Conservation (phyloP, 2,888 invertebrate genomes). For the Agrochola circellaris region DNA sequence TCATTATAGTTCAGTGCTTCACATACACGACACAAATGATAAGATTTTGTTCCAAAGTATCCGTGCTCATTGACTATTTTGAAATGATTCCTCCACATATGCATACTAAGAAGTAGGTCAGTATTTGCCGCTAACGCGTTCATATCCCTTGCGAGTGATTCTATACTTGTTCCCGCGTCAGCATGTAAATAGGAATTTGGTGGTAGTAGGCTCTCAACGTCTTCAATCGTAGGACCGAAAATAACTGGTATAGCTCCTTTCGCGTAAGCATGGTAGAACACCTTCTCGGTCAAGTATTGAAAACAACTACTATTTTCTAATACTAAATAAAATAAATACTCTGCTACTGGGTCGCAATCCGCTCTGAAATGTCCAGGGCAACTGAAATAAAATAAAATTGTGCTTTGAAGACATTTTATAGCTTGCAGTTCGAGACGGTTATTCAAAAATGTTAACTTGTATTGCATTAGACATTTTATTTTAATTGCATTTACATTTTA, state of each 20-base stretch:
- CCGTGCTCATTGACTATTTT: constrained; percentile 92
- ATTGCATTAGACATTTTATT: too few relatives aligned
- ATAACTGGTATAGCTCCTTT: constrained; percentile 92
- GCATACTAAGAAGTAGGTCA: constrained; percentile 84
- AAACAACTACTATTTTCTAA: constrained; percentile 93
- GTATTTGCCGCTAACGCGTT: constrained; percentile 80
- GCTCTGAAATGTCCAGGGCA: constrained; percentile 92
- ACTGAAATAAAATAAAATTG: constrained; percentile 78
- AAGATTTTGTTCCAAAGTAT: constrained; percentile 91
- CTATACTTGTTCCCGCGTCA: constrained; percentile 88
- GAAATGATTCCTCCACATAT: constrained; percentile 91
- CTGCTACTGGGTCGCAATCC: constrained; percentile 90
- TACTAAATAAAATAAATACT: constrained; percentile 93
- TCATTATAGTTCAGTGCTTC: constrained; percentile 92
- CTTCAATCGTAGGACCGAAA: constrained; percentile 91
- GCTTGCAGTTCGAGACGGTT: not conserved
- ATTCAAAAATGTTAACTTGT: too few relatives aligned
- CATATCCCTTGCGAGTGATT: constrained; percentile 89
- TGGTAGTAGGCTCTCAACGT: constrained; percentile 89
- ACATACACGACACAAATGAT: constrained; percentile 92
- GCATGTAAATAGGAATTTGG: constrained; percentile 92
- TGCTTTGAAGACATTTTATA: not conserved
- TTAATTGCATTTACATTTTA: too few relatives aligned
- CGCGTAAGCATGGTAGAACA: constrained; percentile 92
- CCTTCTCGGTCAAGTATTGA: constrained; percentile 93